Percentiles rank a stretch among this genome's conserved stretches.
Evolutionary conservation across 2,113 vertebrate genomes (phyloP).

Genomic region (Platysteira castanea): DNA sequence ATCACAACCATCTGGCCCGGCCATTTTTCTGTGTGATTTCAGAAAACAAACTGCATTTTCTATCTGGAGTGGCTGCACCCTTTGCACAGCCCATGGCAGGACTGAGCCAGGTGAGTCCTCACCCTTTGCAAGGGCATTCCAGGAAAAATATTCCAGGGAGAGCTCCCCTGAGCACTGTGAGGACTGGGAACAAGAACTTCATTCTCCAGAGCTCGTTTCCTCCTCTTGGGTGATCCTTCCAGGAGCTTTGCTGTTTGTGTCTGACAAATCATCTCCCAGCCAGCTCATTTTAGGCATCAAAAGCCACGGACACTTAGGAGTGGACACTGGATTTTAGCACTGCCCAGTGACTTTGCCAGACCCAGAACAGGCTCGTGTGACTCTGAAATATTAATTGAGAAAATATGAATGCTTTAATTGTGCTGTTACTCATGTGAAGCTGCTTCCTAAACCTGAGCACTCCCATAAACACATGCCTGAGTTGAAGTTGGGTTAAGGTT

Average conservation of each 20-base stretch:
- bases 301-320: background rate
- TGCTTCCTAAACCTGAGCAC: background rate
- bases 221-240: conserved; percentile 5
- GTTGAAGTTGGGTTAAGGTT: background rate
- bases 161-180: background rate
- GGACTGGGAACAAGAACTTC: background rate
- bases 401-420: background rate
- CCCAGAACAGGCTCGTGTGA: background rate
- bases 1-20: background rate
- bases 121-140: background rate
- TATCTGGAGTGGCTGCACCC: background rate
- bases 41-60: background rate
- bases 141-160: background rate
- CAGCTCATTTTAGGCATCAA: background rate
- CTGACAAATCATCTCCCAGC: background rate
- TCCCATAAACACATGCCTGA: background rate
- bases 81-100: background rate
- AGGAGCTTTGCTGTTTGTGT: background rate
- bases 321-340: background rate
- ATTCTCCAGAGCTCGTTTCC: background rate
- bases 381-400: background rate
- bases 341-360: background rate
- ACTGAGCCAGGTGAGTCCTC: background rate
- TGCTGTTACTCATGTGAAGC: background rate
- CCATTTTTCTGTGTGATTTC: background rate